phyloP scores from a whole-genome alignment of 2,888 invertebrate genomes.

The Idaea biselata region DNA sequence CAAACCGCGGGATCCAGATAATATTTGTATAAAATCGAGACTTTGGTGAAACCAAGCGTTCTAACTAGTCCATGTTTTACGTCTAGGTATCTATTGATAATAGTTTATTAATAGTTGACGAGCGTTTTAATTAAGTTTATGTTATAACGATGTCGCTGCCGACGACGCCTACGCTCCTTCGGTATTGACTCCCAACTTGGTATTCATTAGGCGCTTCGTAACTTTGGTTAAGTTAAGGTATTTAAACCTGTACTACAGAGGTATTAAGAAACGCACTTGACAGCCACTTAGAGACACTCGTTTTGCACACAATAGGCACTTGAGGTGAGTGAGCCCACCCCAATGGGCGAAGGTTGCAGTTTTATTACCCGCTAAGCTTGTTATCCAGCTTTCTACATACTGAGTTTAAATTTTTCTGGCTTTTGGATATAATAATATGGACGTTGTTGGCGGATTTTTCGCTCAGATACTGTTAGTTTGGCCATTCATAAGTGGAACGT shows the following conservation, averaged over 20 bases:
- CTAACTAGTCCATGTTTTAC: conserved; percentile 7
- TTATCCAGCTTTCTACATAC: no score
- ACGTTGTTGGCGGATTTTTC: no score
- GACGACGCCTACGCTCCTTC: conserved; percentile 28
- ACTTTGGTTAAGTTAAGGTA: not conserved
- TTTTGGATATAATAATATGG: no score
- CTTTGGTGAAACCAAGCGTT: not conserved
- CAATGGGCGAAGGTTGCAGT: no score
- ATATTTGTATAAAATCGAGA: not conserved
- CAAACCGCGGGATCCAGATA: no score
- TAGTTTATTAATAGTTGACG: conserved; percentile 48
- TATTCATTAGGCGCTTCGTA: conserved; percentile 7
- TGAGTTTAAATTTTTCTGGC: no score
- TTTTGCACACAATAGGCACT: no score
- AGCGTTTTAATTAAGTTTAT: conserved; percentile 51
- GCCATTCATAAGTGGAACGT: no score
- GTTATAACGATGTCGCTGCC: conserved; percentile 34
- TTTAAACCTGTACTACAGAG: not conserved
- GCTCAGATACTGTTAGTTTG: no score
- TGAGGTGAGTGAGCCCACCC: no score
- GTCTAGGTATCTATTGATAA: conserved; percentile 32
- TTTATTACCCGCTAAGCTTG: no score
- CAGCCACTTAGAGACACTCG: not conserved
- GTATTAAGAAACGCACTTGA: not conserved
- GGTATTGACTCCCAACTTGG: conserved; percentile 26